These are phyloP conservation scores for Halocynthia roretzi DNA, from an alignment of 23 tunicate genomes.

Conservation along the genomic window DNA sequence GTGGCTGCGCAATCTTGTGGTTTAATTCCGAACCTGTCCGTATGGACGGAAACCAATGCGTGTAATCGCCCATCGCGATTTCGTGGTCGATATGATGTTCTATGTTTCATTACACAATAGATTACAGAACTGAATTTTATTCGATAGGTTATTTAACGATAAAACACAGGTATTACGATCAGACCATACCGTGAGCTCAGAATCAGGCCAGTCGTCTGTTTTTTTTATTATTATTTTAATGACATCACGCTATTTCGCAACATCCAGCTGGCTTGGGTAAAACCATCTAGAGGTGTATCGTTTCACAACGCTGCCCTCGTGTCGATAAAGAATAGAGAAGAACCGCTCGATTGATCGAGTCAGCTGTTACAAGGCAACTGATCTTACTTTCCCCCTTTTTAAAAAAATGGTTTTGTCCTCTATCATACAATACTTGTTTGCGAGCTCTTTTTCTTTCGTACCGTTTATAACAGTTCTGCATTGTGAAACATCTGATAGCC, in stretches of 20 bases:
- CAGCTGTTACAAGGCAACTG: constrained; percentile 1
- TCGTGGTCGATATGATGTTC: too few relatives aligned
- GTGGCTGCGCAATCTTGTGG: too few relatives aligned
- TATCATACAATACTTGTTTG: not conserved
- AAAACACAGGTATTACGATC: too few relatives aligned
- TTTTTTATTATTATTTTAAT: not conserved
- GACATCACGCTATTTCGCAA: constrained; percentile 17
- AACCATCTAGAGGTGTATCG: not conserved
- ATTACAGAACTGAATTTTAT: too few relatives aligned
- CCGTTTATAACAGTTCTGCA: not conserved
- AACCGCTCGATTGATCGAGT: not conserved
- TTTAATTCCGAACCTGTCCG: too few relatives aligned
- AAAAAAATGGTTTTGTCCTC: not conserved
- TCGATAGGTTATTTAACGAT: too few relatives aligned
- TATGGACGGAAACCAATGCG: too few relatives aligned
- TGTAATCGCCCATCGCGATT: too few relatives aligned
- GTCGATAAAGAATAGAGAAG: not conserved
- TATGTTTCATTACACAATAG: too few relatives aligned
- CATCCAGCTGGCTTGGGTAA: constrained; percentile 3
- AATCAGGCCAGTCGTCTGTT: not conserved
- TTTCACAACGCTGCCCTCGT: not conserved
- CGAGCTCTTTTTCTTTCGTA: not conserved
- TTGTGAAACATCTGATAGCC: not conserved
- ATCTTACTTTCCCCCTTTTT: not conserved
- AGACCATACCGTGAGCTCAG: too few relatives aligned